Conservation (phyloP, 2,888 invertebrate genomes). For the Scelioninae gen. 1 region DNA sequence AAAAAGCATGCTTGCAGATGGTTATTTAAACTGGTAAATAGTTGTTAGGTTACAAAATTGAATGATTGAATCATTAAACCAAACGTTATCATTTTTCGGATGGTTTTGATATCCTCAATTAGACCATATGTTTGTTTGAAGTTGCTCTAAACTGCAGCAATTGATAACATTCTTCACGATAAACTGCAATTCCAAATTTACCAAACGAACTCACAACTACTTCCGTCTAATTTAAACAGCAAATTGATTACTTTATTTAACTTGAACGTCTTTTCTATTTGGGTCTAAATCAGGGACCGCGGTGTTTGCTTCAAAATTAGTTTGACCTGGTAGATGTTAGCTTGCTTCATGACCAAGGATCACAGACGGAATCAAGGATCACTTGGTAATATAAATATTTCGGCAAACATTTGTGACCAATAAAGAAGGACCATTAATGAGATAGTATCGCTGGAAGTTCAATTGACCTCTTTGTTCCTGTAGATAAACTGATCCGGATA, state of each 20-base stretch:
- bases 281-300: constrained; percentile 13
- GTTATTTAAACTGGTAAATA: no score
- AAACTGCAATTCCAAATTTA: no score
- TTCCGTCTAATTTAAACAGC: constrained; percentile 16
- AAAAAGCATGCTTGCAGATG: no score
- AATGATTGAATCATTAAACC: no score
- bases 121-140: no score
- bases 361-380: no score
- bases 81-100: no score
- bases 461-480: constrained; percentile 38
- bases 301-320: constrained; percentile 43
- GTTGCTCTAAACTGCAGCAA: no score
- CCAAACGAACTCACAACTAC: background rate
- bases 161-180: no score
- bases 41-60: background rate
- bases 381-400: constrained; percentile 37
- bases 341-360: no score
- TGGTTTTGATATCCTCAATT: no score
- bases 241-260: constrained; percentile 15
- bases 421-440: constrained; percentile 37
- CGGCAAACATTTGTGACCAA: constrained; percentile 18
- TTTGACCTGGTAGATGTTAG: constrained; percentile 23
- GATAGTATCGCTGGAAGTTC: constrained; percentile 38
- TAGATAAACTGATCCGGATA: constrained; percentile 15
- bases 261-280: constrained; percentile 26